Percentiles rank a stretch among this genome's conserved stretches.
These are phyloP conservation scores for Ceratitis capitata DNA, from an alignment of 1,140 invertebrate genomes.

Conservation along the genomic window DNA sequence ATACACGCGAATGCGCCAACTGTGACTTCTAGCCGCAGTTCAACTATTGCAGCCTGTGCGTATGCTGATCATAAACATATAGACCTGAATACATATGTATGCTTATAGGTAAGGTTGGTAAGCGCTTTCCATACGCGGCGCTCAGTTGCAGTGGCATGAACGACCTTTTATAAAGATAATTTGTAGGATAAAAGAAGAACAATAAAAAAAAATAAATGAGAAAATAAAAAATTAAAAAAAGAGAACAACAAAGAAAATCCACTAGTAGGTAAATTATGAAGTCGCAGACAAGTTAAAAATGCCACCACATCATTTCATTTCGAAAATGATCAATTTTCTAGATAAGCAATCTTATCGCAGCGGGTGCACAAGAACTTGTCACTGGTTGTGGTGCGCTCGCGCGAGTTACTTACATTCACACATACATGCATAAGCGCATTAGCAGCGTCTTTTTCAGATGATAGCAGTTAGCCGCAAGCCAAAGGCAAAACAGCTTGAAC, in stretches of 20 bases:
- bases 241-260: slow-evolving; percentile 51
- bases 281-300: slow-evolving; percentile 65
- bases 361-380: slow-evolving; percentile 46
- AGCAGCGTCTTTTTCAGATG: too few relatives aligned
- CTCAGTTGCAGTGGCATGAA: neutral
- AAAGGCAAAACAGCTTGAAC: neutral
- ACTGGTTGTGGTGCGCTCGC: slow-evolving; percentile 14
- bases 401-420: neutral
- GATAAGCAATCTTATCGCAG: slow-evolving; percentile 54
- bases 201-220: too few relatives aligned
- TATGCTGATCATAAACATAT: neutral
- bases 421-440: neutral
- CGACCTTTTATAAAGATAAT: slow-evolving; percentile 20
- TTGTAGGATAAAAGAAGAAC: slow-evolving; percentile 14
- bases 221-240: neutral
- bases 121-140: neutral
- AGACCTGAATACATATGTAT: neutral
- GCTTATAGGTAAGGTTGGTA: neutral
- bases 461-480: neutral
- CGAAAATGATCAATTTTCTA: slow-evolving; percentile 63
- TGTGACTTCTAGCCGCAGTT: neutral
- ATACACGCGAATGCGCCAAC: neutral
- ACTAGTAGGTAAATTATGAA: slow-evolving; percentile 59
- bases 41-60: neutral
- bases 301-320: slow-evolving; percentile 65